phyloP scores from a whole-genome alignment of 2,888 invertebrate genomes.

The Pachydiplax longipennis region DNA sequence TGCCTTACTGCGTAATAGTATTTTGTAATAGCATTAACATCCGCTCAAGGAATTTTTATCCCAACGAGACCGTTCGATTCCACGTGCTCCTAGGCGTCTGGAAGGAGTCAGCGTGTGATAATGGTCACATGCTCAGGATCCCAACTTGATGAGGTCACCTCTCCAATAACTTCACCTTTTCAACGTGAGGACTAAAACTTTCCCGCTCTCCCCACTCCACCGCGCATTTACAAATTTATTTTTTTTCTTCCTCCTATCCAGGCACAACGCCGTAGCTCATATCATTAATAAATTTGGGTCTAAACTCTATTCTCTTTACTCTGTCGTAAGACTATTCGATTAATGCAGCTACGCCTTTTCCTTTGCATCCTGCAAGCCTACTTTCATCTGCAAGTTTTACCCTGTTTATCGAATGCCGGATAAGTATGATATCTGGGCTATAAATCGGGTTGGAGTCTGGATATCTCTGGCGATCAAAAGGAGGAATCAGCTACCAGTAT shows the following conservation, averaged over 20 bases:
- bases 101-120: neutral
- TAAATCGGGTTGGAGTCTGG: neutral
- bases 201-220: neutral
- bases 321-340: neutral
- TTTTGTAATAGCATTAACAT: neutral
- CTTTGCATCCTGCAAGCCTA: neutral
- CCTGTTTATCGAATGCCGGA: neutral
- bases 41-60: neutral
- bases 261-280: neutral
- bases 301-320: neutral
- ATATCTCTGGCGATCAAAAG: neutral
- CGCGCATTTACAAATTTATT: neutral
- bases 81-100: neutral
- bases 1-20: neutral
- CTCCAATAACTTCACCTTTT: neutral
- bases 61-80: neutral
- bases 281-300: neutral
- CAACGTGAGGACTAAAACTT: neutral
- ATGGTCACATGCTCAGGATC: neutral
- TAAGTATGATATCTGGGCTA: neutral
- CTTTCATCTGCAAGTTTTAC: neutral
- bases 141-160: neutral
- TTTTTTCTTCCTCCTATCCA: neutral
- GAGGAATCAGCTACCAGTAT: neutral
- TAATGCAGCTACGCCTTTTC: neutral